These are phyloP conservation scores for Balanococcus diminutus DNA, from an alignment of 2,888 invertebrate genomes.

Conservation along the genomic window DNA sequence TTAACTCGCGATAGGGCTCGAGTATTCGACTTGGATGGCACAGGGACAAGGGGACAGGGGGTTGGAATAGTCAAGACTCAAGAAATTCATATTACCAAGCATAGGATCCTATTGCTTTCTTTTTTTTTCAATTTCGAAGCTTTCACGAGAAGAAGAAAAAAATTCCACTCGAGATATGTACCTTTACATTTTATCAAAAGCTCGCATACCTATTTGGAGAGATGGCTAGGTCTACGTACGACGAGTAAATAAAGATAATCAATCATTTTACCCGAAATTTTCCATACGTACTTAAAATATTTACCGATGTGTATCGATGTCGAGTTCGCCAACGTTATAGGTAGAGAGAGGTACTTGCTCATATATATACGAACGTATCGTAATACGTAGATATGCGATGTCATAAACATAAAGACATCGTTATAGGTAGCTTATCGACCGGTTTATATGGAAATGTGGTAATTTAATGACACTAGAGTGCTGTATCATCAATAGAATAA, in stretches of 20 bases:
- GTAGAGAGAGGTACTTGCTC: neutral
- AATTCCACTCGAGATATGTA: neutral
- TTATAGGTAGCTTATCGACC: neutral
- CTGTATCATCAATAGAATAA: neutral
- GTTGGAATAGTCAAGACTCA: too few relatives aligned
- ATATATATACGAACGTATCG: neutral
- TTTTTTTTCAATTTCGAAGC: neutral
- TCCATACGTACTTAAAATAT: neutral
- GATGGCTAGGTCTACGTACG: neutral
- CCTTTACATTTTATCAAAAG: neutral
- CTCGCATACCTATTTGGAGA: neutral
- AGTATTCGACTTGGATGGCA: too few relatives aligned
- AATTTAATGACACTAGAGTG: neutral
- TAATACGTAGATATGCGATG: neutral
- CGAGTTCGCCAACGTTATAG: neutral
- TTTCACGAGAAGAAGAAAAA: neutral
- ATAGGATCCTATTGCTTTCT: too few relatives aligned
- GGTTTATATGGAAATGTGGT: neutral
- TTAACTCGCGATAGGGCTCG: neutral
- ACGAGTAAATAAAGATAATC: neutral
- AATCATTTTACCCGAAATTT: constrained; percentile 4
- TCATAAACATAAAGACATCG: neutral
- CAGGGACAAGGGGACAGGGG: too few relatives aligned
- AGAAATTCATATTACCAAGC: too few relatives aligned
- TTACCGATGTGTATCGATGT: constrained; percentile 12